A percentile compares a stretch with the other conserved stretches of the same genome.
phyloP scores from a whole-genome alignment of 2,113 vertebrate genomes.

The Ahaetulla prasina region DNA sequence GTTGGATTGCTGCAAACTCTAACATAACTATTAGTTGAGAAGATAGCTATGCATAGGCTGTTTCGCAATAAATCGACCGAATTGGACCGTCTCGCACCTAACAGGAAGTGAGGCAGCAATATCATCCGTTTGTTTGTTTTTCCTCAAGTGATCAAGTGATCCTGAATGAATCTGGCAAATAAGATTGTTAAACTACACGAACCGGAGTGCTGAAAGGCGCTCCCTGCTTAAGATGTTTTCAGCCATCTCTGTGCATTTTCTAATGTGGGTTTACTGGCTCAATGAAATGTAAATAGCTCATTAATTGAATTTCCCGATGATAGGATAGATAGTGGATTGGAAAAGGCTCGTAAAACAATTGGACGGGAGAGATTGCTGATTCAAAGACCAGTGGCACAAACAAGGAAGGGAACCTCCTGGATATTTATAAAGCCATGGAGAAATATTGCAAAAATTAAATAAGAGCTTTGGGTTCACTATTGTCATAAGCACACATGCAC shows the following conservation, averaged over 20 bases:
- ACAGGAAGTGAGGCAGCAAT: not conserved
- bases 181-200: constrained; percentile 22
- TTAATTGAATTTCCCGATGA: constrained; percentile 49
- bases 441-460: not conserved
- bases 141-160: no score
- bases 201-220: constrained; percentile 33
- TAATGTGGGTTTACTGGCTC: constrained; percentile 49
- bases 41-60: no score
- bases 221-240: constrained; percentile 50
- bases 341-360: constrained; percentile 35
- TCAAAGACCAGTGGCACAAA: constrained; percentile 25
- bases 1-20: no score
- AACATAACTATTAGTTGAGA: no score
- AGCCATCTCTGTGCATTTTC: constrained; percentile 22
- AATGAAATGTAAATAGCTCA: constrained; percentile 49
- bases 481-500: not conserved
- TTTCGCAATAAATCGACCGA: no score
- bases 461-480: not conserved
- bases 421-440: not conserved
- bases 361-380: constrained; percentile 26
- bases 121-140: not conserved
- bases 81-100: no score
- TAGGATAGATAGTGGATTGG: constrained; percentile 37
- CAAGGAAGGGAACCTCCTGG: not conserved
- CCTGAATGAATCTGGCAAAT: constrained; percentile 13